Conservation (phyloP, 2,888 invertebrate species). For the Cheilosia vulpina region DNA sequence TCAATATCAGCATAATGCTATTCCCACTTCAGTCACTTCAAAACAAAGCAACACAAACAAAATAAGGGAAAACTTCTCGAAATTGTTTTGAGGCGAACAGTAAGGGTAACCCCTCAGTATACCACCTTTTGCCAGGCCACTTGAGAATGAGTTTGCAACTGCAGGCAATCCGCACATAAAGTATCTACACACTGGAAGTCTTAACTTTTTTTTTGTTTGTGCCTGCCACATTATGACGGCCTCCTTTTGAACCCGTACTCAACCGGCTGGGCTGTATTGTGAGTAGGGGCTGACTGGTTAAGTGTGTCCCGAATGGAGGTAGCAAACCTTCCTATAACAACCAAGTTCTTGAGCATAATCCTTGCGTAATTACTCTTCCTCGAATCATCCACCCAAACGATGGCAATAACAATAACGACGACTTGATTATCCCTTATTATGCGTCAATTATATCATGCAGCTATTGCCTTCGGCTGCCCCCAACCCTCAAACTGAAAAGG, state of each 20-base stretch:
- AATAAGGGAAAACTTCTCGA: not conserved
- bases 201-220: not conserved
- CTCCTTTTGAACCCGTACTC: constrained; percentile 9
- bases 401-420: constrained; percentile 43
- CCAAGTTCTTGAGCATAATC: constrained; percentile 6
- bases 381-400: constrained; percentile 13
- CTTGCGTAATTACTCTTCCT: constrained; percentile 5
- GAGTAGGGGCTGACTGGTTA: not conserved
- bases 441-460: constrained; percentile 34
- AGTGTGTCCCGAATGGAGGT: not conserved
- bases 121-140: not conserved
- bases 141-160: not conserved
- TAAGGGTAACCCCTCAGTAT: no score
- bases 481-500: not conserved
- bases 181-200: not conserved
- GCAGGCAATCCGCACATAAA: not conserved
- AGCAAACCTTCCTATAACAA: constrained; percentile 15
- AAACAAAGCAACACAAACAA: no score
- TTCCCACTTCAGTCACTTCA: not conserved
- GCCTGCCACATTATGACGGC: constrained; percentile 1
- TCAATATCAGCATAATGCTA: not conserved
- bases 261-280: not conserved
- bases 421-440: constrained; percentile 49
- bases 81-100: not conserved
- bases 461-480: not conserved